Conservation (phyloP, 30 jellyfish, hydroid and myxozoan species). For the Morbakka virulenta region DNA sequence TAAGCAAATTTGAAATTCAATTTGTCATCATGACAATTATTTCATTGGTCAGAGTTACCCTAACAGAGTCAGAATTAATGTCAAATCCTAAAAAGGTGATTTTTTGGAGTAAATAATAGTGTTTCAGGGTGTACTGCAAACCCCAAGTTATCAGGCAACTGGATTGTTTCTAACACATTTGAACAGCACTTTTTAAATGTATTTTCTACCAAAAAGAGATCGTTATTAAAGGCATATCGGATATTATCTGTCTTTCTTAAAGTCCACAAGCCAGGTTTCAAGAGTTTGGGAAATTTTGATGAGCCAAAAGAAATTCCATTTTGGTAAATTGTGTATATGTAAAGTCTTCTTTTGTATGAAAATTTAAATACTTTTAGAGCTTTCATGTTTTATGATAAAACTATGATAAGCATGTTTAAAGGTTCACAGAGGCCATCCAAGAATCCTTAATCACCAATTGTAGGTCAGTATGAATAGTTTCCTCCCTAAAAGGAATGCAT, state of each 20-base stretch:
- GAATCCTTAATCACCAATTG: too few relatives aligned
- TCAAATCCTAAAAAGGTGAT: conserved; percentile 30
- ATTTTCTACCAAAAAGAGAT: conserved; percentile 21
- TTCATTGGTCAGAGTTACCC: conserved; percentile 16
- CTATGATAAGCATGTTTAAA: too few relatives aligned
- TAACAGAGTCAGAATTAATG: conserved; percentile 15
- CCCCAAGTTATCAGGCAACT: conserved; percentile 6
- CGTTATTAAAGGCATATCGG: conserved; percentile 26
- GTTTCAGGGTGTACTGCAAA: conserved; percentile 36
- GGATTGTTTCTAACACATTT: conserved; percentile 4
- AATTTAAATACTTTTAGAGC: too few relatives aligned
- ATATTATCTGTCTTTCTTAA: conserved; percentile 12
- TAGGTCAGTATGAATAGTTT: too few relatives aligned
- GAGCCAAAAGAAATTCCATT: conserved; percentile 21
- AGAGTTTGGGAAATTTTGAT: conserved; percentile 24
- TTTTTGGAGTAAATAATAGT: conserved; percentile 10
- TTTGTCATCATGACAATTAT: not conserved
- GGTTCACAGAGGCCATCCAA: too few relatives aligned
- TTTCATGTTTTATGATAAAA: too few relatives aligned
- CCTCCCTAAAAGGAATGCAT: too few relatives aligned
- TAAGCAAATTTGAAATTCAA: not conserved
- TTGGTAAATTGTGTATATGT: conserved; percentile 18
- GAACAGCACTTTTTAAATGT: conserved; percentile 10
- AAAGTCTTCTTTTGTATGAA: not conserved
- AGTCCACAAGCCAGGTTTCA: conserved; percentile 14